These are phyloP conservation scores for Chelidonichthys spinosus DNA, from an alignment of 2,797 vertebrate species.

Conservation along the genomic window DNA sequence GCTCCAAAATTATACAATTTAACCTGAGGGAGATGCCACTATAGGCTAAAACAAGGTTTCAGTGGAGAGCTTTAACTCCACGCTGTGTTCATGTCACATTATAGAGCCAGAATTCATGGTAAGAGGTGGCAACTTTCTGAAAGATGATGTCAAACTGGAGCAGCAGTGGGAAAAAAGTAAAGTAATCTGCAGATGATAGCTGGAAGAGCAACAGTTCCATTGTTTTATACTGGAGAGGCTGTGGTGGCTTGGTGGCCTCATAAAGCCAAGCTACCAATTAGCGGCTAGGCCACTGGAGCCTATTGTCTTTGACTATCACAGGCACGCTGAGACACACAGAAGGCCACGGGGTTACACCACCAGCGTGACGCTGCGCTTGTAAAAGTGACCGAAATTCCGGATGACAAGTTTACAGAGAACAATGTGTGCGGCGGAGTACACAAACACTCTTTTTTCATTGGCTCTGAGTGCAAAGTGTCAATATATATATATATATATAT, in stretches of 20 bases:
- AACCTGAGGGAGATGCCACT: constrained; percentile 21
- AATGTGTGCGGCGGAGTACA: constrained; percentile 32
- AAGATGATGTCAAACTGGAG: background rate
- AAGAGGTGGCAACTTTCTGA: background rate
- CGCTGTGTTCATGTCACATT: constrained; percentile 9
- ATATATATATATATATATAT: background rate
- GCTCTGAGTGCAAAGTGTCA: background rate
- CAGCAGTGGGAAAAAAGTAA: background rate
- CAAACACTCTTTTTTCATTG: background rate
- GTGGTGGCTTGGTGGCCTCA: constrained; percentile 58
- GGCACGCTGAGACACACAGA: constrained; percentile 53
- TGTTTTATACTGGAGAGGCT: constrained; percentile 50
- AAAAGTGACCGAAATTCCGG: constrained; percentile 72
- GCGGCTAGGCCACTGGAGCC: constrained; percentile 59
- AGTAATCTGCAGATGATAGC: constrained; percentile 15
- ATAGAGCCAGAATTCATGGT: background rate
- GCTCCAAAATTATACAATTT: constrained; percentile 49
- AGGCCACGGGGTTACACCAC: constrained; percentile 59
- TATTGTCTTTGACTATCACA: constrained; percentile 61
- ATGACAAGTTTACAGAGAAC: constrained; percentile 66
- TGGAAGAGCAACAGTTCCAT: constrained; percentile 38
- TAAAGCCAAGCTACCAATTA: constrained; percentile 70
- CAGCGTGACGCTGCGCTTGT: constrained; percentile 70
- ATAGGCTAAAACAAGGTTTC: constrained; percentile 47
- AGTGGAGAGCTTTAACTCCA: constrained; percentile 16